Conservation (phyloP, 1,140 invertebrate genomes). For the Drosophila kohkoa region DNA sequence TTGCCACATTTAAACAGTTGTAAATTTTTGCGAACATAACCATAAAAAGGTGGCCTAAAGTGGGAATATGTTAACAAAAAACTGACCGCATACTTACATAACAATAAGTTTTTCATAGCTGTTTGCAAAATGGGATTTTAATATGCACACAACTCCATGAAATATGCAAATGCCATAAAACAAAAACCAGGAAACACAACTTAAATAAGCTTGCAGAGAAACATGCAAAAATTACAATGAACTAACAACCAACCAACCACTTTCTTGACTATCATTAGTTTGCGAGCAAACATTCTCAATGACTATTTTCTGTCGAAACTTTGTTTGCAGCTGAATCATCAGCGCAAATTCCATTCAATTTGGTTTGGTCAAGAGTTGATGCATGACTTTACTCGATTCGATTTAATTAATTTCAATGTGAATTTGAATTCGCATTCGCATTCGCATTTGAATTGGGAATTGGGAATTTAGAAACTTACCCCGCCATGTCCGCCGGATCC, state of each 20-base stretch:
- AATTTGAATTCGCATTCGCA: conserved; percentile 6
- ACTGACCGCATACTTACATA: conserved; percentile 39
- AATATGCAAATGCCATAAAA: conserved; percentile 48
- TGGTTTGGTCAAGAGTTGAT: conserved; percentile 8
- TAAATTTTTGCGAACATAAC: neutral
- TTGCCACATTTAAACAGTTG: neutral
- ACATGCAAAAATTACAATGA: neutral
- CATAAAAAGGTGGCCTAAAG: conserved; percentile 18
- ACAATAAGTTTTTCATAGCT: conserved; percentile 45
- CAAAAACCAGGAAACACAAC: conserved; percentile 23
- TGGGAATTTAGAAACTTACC: conserved; percentile 73
- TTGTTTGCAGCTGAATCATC: conserved; percentile 8
- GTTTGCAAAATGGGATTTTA: conserved; percentile 42
- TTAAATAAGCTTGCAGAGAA: conserved; percentile 18
- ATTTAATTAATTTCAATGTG: conserved; percentile 26
- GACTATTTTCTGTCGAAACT: conserved; percentile 4
- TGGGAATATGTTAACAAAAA: conserved; percentile 24
- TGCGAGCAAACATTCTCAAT: neutral
- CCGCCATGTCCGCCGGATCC: conserved; percentile 86
- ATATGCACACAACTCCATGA: conserved; percentile 43
- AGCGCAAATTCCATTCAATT: neutral
- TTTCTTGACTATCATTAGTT: conserved; percentile 25
- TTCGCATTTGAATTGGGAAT: conserved; percentile 4
- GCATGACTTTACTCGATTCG: conserved; percentile 11
- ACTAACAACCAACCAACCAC: conserved; percentile 14